Evolutionary conservation across 1,140 invertebrate genomes (phyloP), one percentile per base, ranked within the genome.

Genomic region (Diabrotica virgifera): DNA sequence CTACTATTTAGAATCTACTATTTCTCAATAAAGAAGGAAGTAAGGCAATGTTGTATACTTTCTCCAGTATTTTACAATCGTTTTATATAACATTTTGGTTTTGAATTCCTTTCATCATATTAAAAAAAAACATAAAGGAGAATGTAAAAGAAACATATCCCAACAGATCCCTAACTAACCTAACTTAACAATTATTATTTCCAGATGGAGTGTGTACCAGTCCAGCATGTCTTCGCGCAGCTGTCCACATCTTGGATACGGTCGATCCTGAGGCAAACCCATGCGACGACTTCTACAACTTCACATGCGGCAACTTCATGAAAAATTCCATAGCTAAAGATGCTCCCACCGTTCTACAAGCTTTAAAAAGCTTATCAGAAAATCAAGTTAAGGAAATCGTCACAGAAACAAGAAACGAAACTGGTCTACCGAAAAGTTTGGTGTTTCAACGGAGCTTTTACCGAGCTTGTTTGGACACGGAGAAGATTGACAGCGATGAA

Each of bases 401-500:
- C 2, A 64, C 56, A 0, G 59, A 63, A 50, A 54, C 57, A 8
- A 36, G 14, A 5, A 54, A 63, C 50, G 62, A 62, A n/a, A 52
- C n/a, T 2, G 59, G 36, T 24, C 14, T 63, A 13, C 38, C 64
- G 5, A 64, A 59, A 56, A 59, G 52, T 24, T 54, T 70, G 35
- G 36, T 36, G 80, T 90, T 62, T 86, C 87, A 46, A 91, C 59
- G 92, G 74, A 85, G 86, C n/a, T 80, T 93, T n/a, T 94, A 90
- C 78, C 86, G 85, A 72, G 84, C 87, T 10, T 94, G 92, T 77
- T 92, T 93, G 87, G 91, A 94, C 72, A 87, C 73, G 90, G 89
- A 82, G 67, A 78, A 82, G 0, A 92, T 94, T 67, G 90, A 93
- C 73, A 77, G 84, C 2, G 78, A 85, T 24, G 90, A 90, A 2